Evolutionary conservation across 2,113 vertebrate genomes (phyloP), one percentile per base, ranked within the genome.

Genomic region (Vanacampus margaritifer): DNA sequence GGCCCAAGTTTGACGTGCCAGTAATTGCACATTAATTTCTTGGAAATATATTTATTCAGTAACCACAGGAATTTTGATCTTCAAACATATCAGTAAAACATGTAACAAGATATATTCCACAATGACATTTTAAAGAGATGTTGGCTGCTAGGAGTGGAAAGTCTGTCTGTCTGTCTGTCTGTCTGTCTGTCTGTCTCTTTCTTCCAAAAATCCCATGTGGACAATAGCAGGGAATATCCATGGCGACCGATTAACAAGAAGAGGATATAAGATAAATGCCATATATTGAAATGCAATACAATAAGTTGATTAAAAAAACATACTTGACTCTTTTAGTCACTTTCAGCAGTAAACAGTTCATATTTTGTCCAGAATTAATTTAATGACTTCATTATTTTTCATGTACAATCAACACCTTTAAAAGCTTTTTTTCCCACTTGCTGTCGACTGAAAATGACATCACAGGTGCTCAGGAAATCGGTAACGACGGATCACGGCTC

Each of bases 231-330:
- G 72, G 79, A 79, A 79, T 68, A 72, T 64, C 69, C 75, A 75
- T 69, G 60, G 70, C 45, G 74, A 67, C 74, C 64, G 71, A 68
- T 37, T 28, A 5, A 51, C 28, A 61, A 56, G 43, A 23, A 51
- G 64, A 74, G 35, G 68, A 82, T 12, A 64, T 65, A 84, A 84
- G 82, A 76, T 69, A 6, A 53, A 73, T 56, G 75, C 79, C 54
- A 66, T 46, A 68, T 69, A 46, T 61, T 48, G 66, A 80, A 69
- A 73, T 19, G 16, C 43, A 17, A 14, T 19, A 6, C 17, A 17
- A 3, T 11, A 60, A 69, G 56, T 65, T 76, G 56, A 75, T 67
- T 45, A 32, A 32, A 32, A 32, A 32, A 4, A 4, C 2, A 32
- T 32, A 32, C 4, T 32, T 32, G 28, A 32, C 28, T 32, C 28